Percentiles rank a stretch among this genome's conserved stretches.
phyloP scores from a whole-genome alignment of 1,140 invertebrate genomes.

The Pristionchus pacificus region DNA sequence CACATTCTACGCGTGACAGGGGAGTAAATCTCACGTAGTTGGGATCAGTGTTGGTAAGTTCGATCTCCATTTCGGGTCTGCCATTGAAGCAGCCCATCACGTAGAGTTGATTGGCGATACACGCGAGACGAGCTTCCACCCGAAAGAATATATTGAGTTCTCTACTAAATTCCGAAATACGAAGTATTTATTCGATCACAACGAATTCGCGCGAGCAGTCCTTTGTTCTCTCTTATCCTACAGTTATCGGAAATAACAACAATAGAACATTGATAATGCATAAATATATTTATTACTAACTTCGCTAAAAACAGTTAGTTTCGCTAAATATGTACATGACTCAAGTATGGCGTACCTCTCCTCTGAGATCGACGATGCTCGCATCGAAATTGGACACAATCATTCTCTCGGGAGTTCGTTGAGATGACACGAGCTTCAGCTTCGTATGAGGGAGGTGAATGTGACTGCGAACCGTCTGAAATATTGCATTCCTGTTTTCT shows the following conservation, averaged over 20 bases:
- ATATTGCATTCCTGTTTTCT: not conserved
- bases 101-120: slow-evolving; percentile 50
- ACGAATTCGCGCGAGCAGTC: too few relatives aligned
- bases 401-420: slow-evolving; percentile 33
- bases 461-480: slow-evolving; percentile 33
- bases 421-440: slow-evolving; percentile 36
- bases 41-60: slow-evolving; percentile 37
- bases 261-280: too few relatives aligned
- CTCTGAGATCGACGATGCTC: slow-evolving; percentile 31
- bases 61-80: slow-evolving; percentile 46
- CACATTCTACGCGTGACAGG: slow-evolving; percentile 14
- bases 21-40: slow-evolving; percentile 22
- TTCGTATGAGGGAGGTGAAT: slow-evolving; percentile 33
- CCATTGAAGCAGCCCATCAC: slow-evolving; percentile 49
- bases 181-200: too few relatives aligned
- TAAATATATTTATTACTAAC: too few relatives aligned
- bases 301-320: too few relatives aligned
- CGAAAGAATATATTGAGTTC: slow-evolving; percentile 32
- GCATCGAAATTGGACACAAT: slow-evolving; percentile 37
- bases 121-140: slow-evolving; percentile 46
- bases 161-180: too few relatives aligned
- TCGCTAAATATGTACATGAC: not conserved
- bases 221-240: too few relatives aligned
- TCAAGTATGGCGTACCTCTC: slow-evolving; percentile 18
- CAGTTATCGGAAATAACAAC: too few relatives aligned